Percentiles rank a stretch among this genome's conserved stretches.
Conservation (phyloP, 2,888 invertebrate genomes). For the Leptarthrus brevirostris region DNA sequence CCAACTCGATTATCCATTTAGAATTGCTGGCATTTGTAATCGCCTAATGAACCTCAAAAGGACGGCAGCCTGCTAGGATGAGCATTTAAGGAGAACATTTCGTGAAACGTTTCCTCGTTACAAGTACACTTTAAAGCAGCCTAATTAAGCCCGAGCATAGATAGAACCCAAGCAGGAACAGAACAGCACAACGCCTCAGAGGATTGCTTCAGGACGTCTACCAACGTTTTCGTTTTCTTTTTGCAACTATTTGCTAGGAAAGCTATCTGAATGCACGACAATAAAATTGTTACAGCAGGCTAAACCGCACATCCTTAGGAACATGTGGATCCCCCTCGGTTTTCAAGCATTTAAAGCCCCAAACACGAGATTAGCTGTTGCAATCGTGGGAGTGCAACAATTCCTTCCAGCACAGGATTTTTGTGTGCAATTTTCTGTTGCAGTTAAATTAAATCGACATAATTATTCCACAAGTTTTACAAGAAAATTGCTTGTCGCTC, state of each 20-base stretch:
- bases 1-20: conserved; percentile 25
- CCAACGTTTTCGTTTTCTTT: conserved; percentile 15
- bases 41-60: conserved; percentile 21
- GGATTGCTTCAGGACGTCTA: conserved; percentile 20
- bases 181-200: conserved; percentile 23
- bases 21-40: conserved; percentile 23
- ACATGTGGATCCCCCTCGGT: not conserved
- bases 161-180: too few relatives aligned
- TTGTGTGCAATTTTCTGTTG: conserved; percentile 38
- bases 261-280: not conserved
- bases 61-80: not conserved
- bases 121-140: conserved; percentile 33
- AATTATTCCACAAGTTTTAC: conserved; percentile 32
- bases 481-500: conserved; percentile 34
- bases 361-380: conserved; percentile 2
- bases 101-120: conserved; percentile 20
- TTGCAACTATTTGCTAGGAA: conserved; percentile 2
- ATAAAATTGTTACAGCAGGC: conserved; percentile 27
- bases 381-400: not conserved
- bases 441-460: conserved; percentile 39
- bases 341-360: too few relatives aligned
- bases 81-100: conserved; percentile 32
- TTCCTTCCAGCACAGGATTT: conserved; percentile 11
- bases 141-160: conserved; percentile 40
- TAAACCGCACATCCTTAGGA: conserved; percentile 34